Percentiles rank a stretch among this genome's conserved stretches.
These are phyloP conservation scores for Urechis unicinctus DNA, from an alignment of 2,888 invertebrate genomes.

Conservation along the genomic window DNA sequence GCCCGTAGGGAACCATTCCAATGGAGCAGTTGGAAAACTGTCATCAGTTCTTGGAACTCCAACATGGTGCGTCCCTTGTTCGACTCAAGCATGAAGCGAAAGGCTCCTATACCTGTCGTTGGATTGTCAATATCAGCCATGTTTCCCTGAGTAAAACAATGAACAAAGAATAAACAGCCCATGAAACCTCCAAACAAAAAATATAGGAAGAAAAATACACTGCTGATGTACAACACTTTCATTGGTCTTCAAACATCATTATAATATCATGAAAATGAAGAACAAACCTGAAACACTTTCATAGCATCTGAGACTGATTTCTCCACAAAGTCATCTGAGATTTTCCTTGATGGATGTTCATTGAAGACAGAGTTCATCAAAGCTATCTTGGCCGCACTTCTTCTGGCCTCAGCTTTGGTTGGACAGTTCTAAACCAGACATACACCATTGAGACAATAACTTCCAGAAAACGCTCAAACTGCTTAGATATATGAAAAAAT, in stretches of 20 bases:
- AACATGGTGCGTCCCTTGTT: constrained; percentile 78
- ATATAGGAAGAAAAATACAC: background rate
- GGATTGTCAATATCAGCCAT: constrained; percentile 54
- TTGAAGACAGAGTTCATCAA: constrained; percentile 96
- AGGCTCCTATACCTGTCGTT: constrained; percentile 73
- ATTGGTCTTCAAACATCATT: no score
- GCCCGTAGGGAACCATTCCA: constrained; percentile 96
- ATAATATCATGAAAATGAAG: background rate
- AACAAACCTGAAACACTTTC: constrained; percentile 67
- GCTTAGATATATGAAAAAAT: background rate
- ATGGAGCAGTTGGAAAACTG: constrained; percentile 90
- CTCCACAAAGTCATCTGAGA: constrained; percentile 88
- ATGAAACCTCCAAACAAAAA: background rate
- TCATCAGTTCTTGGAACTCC: constrained; percentile 94
- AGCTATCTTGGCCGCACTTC: constrained; percentile 91
- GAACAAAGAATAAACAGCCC: background rate
- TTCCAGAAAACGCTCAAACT: background rate
- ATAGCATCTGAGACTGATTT: constrained; percentile 89
- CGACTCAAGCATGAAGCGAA: constrained; percentile 62
- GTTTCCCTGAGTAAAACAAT: constrained; percentile 27
- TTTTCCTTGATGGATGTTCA: constrained; percentile 85
- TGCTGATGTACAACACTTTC: no score
- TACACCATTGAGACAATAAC: background rate
- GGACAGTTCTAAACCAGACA: constrained; percentile 74
- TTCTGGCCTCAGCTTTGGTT: constrained; percentile 87